Base-by-base conservation (phyloP, 2,888 invertebrate species). In the Zaprionus lineosus region DNA sequence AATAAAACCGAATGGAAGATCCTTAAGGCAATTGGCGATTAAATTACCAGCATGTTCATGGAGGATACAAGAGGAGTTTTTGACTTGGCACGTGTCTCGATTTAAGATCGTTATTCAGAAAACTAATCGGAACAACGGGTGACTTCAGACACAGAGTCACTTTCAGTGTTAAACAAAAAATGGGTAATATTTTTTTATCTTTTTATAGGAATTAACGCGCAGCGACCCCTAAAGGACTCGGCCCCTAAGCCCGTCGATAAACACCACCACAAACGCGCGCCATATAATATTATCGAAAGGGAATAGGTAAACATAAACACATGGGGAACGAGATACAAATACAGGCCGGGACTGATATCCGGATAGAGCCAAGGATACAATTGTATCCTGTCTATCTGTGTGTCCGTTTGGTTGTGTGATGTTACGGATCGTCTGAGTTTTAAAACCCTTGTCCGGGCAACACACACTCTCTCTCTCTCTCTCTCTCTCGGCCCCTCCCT, bases 261-360 rank as follows among this genome's bases (percentile, higher is more conserved):
- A 75, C 74, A 75, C 51, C 57, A 6, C 9, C 41, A 51, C 16
- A 39, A 46, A 53, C 72, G 52, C 71, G 72, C 68, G 79, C 72
- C 79, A n/a, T n/a, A n/a, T n/a, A 76, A 76, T 76, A 82, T 60
- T 84, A 77, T 77, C 74, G 44, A 58, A 84, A 77, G 76, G 84
- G 81, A 65, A 76, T 69, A 70, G 58, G 81, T 66, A 81, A 77
- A 77, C 81, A 79, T 19, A 68, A 65, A 76, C 65, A 59, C 68
- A 71, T 59, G 65, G 61, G 65, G 76, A 61, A 51, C 8, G 24
- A 46, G 29, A 29, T 40, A 73, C 24, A 62, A 56, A 72, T 57
- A 78, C 55, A 53, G 36, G 21, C 19, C 19, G 19, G 19, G 3
- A 24, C 6, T 24, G n/a, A 24, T 1, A 8, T 24, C 6, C 8